These are phyloP conservation scores for Poicephalus meyeri DNA, from an alignment of 2,113 vertebrate genomes.

Conservation along the genomic window DNA sequence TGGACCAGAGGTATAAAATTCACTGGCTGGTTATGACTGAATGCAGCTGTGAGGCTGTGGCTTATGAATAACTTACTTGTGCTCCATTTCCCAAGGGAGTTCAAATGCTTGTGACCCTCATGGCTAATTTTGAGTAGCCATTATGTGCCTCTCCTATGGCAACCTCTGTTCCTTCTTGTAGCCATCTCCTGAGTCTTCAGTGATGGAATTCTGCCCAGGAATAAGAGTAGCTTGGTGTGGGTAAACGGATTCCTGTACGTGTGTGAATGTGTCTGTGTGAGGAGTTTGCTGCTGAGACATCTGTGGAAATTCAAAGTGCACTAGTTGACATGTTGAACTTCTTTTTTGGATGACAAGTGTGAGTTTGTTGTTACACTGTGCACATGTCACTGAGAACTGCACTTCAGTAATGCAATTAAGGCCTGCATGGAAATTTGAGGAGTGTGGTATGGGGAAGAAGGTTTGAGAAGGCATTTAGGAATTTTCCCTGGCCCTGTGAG, in stretches of 20 bases:
- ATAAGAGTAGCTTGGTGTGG: background rate
- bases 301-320: background rate
- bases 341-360: background rate
- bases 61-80: background rate
- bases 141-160: background rate
- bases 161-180: background rate
- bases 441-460: background rate
- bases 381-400: fast-evolving
- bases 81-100: background rate
- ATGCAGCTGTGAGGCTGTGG: background rate
- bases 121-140: background rate
- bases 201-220: background rate
- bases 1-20: background rate
- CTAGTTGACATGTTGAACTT: background rate
- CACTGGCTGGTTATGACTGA: background rate
- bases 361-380: background rate
- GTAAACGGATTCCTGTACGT: background rate
- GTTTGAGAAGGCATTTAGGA: background rate
- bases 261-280: fast-evolving
- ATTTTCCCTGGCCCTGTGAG: background rate
- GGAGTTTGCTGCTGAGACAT: background rate
- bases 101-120: background rate
- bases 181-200: background rate
- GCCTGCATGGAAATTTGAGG: background rate
- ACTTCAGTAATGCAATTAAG: background rate